Percentiles rank a stretch among this genome's conserved stretches.
Conservation (phyloP, 2,113 vertebrate species). For the Anarhynchus alexandrinus region DNA sequence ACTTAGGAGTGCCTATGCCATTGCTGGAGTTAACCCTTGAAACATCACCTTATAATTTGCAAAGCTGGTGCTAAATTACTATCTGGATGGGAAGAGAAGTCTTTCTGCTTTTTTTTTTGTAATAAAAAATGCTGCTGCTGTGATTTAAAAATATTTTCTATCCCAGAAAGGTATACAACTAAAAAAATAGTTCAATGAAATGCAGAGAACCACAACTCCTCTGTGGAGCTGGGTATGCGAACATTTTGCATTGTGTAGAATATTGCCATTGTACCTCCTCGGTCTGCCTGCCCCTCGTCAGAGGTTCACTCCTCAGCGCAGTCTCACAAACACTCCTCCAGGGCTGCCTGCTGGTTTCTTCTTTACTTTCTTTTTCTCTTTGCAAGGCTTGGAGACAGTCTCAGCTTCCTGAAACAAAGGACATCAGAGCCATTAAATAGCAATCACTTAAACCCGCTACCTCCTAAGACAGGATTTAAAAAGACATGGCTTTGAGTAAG, state of each 20-base stretch:
- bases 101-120: not conserved
- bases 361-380: conserved; percentile 63
- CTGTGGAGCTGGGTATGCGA: not conserved
- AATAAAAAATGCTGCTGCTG: not conserved
- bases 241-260: not conserved
- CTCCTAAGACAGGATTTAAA: not conserved
- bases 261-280: not conserved
- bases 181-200: not conserved
- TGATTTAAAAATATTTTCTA: not conserved
- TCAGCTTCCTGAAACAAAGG: conserved; percentile 56
- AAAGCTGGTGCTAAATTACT: not conserved
- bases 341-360: conserved; percentile 38
- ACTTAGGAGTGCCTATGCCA: not conserved
- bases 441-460: not conserved
- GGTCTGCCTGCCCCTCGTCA: rapidly evolving
- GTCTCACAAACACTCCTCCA: conserved; percentile 63
- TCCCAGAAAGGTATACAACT: not conserved
- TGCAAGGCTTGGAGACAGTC: not conserved
- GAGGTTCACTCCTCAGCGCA: not conserved
- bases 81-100: not conserved
- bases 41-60: not conserved
- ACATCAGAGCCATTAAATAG: not conserved
- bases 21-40: not conserved
- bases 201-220: not conserved
- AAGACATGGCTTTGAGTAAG: not conserved